Evolutionary conservation across 2,888 invertebrate genomes (phyloP), one percentile per base, ranked within the genome.

Genomic region (Villa cingulata): DNA sequence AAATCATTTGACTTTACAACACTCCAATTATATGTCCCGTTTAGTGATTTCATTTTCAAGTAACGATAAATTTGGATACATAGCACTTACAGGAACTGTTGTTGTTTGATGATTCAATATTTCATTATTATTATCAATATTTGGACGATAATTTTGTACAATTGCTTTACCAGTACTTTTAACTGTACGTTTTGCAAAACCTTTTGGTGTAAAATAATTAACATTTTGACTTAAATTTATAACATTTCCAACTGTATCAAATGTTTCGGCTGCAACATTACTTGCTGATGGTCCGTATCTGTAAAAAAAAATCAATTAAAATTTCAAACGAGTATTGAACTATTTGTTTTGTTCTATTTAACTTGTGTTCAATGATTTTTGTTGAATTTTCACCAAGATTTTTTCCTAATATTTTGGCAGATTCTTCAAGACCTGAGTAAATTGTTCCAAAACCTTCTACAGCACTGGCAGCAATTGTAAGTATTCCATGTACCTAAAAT

Each of bases 311-410:
- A 15, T 17, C 4, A 4, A 23, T 16, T 36, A 7, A 34, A 29
- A 40, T 23, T 6, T 23, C 23, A 14, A 40, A 23, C 23, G 27
- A 41, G 36, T 37, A 29, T 19, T 9, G 2, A 17, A 40, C 16
- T 44, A 41, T 3, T 23, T 32, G 19, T 42, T 36, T 32, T 72
- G 67, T 70, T n/a, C n/a, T n/a, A n/a, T n/a, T n/a, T n/a, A n/a
- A 85, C 83, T 78, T 83, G 60, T 86, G 78, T 56, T 79, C 72
- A 37, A 86, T 82, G 46, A 85, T 75, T 58, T 77, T 75, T 1
- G 85, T 84, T 1, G 85, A 85, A 63, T 86, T 84, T 54, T 81
- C 72, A 43, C 82, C 77, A 20, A 86, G 62, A 59, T 70, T 77
- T 34, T 60, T 64, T 10, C 80, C 83, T 43, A 86, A 63, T 42